phyloP scores from a whole-genome alignment of 2,888 invertebrate genomes.

The Drosophila prolongata region DNA sequence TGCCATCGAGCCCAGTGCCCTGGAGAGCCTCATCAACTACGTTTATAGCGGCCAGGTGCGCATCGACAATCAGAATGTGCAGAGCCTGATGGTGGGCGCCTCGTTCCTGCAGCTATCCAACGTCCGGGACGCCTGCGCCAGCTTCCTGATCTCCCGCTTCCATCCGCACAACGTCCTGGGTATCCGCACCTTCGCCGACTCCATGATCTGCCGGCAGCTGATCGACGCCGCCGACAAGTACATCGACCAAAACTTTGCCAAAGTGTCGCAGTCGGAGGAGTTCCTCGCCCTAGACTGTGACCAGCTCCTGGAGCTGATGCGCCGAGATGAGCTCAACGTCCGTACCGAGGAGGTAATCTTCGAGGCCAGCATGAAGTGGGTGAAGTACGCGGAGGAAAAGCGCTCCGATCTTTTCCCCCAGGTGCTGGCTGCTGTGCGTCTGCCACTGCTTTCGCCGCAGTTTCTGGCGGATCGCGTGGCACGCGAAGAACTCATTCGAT shows the following conservation, averaged over 20 bases:
- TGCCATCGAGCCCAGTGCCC: conserved; percentile 90
- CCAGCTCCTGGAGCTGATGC: conserved; percentile 89
- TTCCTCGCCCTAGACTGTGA: conserved; percentile 87
- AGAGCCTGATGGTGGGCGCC: conserved; percentile 93
- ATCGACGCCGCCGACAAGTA: conserved; percentile 91
- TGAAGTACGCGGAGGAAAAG: conserved; percentile 87
- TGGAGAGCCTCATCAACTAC: conserved; percentile 93
- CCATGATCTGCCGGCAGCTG: conserved; percentile 89
- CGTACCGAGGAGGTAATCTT: conserved; percentile 92
- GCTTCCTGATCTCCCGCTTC: conserved; percentile 91
- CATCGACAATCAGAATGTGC: conserved; percentile 92
- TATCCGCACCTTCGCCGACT: conserved; percentile 92
- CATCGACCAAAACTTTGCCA: conserved; percentile 89
- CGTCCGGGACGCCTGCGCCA: conserved; percentile 93
- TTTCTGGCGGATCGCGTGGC: conserved; percentile 92
- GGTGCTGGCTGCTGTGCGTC: conserved; percentile 90
- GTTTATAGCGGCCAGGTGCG: conserved; percentile 92
- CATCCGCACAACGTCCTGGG: conserved; percentile 92
- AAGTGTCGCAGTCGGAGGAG: conserved; percentile 91
- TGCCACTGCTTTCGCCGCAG: conserved; percentile 92
- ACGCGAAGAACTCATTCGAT: conserved; percentile 90
- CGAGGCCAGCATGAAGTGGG: conserved; percentile 93
- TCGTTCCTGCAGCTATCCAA: conserved; percentile 91
- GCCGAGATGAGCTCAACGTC: conserved; percentile 91
- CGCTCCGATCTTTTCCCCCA: conserved; percentile 88